Conservation (phyloP, 2,113 vertebrate species). For the Odocoileus hemionus region DNA sequence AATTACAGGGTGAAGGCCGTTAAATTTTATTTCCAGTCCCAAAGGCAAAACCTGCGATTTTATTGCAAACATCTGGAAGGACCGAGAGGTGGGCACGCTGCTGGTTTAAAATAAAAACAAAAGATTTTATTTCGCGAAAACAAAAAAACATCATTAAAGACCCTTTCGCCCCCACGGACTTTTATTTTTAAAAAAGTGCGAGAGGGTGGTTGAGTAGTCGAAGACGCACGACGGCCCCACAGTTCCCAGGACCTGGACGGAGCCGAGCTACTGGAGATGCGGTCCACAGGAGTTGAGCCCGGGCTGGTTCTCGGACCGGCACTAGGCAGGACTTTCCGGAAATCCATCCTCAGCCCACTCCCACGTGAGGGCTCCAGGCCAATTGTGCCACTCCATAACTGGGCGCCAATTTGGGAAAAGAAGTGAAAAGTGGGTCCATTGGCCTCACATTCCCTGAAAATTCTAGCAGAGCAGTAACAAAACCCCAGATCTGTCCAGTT, state of each 20-base stretch:
- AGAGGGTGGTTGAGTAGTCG: background rate
- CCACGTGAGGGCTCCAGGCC: background rate
- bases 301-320: background rate
- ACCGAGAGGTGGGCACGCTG: slow-evolving; percentile 80
- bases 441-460: background rate
- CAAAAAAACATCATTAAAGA: slow-evolving; percentile 82
- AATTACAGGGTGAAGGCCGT: slow-evolving; percentile 86
- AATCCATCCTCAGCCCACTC: background rate
- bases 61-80: slow-evolving; percentile 87
- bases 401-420: background rate
- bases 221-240: background rate
- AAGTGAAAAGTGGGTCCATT: background rate
- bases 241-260: background rate
- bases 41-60: slow-evolving; percentile 86
- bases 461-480: background rate
- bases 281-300: background rate
- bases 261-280: background rate
- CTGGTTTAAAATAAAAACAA: slow-evolving; percentile 81
- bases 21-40: slow-evolving; percentile 87
- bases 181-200: slow-evolving; percentile 39
- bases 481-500: background rate
- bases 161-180: slow-evolving; percentile 52
- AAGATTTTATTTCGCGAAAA: slow-evolving; percentile 80
- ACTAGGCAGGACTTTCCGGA: background rate
- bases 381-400: background rate